These are phyloP conservation scores for Colostygia pectinataria DNA, from an alignment of 2,888 invertebrate genomes.

Conservation along the genomic window DNA sequence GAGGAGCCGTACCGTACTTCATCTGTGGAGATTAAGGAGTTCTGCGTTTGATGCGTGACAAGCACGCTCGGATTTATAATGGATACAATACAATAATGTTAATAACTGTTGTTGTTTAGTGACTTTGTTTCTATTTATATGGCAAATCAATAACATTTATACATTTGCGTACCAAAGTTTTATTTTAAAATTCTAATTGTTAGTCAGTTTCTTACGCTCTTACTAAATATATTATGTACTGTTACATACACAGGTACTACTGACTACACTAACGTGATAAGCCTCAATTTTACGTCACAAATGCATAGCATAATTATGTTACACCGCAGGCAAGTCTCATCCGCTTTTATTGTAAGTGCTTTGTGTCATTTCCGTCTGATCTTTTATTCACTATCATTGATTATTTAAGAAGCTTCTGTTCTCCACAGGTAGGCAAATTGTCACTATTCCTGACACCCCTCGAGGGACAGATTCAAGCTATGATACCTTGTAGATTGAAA, in stretches of 20 bases:
- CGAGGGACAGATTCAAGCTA: slow-evolving; percentile 34
- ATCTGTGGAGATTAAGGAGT: slow-evolving; percentile 34
- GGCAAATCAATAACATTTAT: too few species aligned
- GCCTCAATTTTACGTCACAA: too few species aligned
- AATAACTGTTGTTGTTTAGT: slow-evolving; percentile 12
- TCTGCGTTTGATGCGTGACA: slow-evolving; percentile 35
- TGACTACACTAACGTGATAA: too few species aligned
- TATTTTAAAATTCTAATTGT: too few species aligned
- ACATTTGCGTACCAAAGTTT: too few species aligned
- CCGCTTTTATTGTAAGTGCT: slow-evolving; percentile 15
- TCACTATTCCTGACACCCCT: slow-evolving; percentile 28
- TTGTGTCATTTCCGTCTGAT: slow-evolving; percentile 8
- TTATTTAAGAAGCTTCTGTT: slow-evolving; percentile 20
- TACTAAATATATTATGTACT: too few species aligned
- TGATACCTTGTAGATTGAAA: slow-evolving; percentile 35
- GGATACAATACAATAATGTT: slow-evolving; percentile 34
- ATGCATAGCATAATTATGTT: too few species aligned
- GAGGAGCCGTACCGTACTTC: slow-evolving; percentile 31
- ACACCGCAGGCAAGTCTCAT: too few species aligned
- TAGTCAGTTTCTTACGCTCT: too few species aligned
- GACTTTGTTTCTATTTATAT: not conserved
- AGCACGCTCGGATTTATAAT: slow-evolving; percentile 30
- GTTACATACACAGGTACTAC: too few species aligned
- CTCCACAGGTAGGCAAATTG: slow-evolving; percentile 31
- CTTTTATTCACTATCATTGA: slow-evolving; percentile 10